Percentiles rank a stretch among this genome's conserved stretches.
These are phyloP conservation scores for Sturnus vulgaris DNA, from an alignment of 2,113 vertebrate species.

Conservation along the genomic window DNA sequence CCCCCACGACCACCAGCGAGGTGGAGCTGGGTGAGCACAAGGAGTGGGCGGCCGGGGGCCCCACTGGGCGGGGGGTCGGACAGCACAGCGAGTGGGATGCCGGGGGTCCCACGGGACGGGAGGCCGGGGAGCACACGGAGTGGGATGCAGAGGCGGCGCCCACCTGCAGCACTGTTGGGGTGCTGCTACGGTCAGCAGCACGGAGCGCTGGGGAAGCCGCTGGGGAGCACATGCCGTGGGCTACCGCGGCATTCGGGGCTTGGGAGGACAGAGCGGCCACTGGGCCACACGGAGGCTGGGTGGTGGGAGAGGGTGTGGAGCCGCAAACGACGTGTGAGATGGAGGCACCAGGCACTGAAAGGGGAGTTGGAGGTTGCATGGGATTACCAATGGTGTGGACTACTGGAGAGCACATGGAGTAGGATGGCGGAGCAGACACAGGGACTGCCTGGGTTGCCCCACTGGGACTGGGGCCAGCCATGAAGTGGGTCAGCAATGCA, in stretches of 20 bases:
- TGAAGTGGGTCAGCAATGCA: constrained; percentile 47
- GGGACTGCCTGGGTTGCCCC: not conserved
- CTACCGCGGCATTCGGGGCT: accelerated
- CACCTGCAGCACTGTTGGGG: constrained; percentile 6
- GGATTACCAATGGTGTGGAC: not conserved
- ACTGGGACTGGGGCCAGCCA: not conserved
- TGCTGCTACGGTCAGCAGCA: not conserved
- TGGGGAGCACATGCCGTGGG: not conserved
- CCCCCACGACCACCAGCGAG: not conserved
- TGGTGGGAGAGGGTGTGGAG: not conserved
- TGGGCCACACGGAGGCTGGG: not conserved
- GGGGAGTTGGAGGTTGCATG: not conserved
- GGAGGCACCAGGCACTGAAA: not conserved
- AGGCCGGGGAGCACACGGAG: not conserved
- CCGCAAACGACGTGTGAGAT: not conserved
- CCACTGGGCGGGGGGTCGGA: not conserved
- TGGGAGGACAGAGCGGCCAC: not conserved
- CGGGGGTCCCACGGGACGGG: not conserved
- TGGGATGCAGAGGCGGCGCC: accelerated
- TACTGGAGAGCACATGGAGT: not conserved
- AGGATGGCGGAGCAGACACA: not conserved
- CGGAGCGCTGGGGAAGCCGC: not conserved
- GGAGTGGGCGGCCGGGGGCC: not conserved
- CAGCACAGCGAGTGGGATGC: not conserved
- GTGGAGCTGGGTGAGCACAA: not conserved